Evolutionary conservation across 2,888 invertebrate species (phyloP).

Genomic region (Lysandra coridon): DNA sequence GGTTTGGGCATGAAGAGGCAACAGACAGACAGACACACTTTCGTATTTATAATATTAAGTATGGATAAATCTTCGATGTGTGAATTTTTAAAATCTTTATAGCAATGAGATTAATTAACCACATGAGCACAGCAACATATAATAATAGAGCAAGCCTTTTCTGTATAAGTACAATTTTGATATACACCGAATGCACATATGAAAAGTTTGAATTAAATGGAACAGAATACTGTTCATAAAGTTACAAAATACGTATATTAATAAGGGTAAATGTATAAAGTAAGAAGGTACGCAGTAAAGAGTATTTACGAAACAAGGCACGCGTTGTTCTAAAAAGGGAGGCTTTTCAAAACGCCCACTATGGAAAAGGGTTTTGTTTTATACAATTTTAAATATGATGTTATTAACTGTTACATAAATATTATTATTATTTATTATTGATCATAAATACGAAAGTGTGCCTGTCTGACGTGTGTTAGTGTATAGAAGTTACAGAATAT

Average conservation of each 20-base stretch:
- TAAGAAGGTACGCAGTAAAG: background rate
- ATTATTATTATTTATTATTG: too few relatives aligned
- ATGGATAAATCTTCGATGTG: too few relatives aligned
- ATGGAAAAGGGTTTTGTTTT: background rate
- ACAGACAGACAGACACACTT: too few relatives aligned
- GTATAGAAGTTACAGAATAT: too few relatives aligned
- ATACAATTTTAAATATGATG: background rate
- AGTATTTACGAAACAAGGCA: constrained; percentile 5
- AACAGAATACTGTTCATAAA: background rate
- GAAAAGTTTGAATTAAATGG: background rate
- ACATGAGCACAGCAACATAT: too few relatives aligned
- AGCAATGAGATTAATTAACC: too few relatives aligned
- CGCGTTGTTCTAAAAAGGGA: background rate
- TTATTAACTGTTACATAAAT: background rate
- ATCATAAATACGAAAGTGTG: background rate
- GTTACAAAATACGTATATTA: background rate
- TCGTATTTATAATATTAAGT: too few relatives aligned
- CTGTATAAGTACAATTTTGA: background rate
- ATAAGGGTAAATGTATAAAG: background rate
- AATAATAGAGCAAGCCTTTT: too few relatives aligned
- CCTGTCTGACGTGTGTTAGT: background rate
- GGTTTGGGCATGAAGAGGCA: too few relatives aligned
- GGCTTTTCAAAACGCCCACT: background rate
- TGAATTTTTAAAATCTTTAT: too few relatives aligned
- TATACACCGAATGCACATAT: background rate